Percentiles rank a stretch among this genome's conserved stretches.
phyloP scores from a whole-genome alignment of 2,797 vertebrate species.

The Rhinella marina region DNA sequence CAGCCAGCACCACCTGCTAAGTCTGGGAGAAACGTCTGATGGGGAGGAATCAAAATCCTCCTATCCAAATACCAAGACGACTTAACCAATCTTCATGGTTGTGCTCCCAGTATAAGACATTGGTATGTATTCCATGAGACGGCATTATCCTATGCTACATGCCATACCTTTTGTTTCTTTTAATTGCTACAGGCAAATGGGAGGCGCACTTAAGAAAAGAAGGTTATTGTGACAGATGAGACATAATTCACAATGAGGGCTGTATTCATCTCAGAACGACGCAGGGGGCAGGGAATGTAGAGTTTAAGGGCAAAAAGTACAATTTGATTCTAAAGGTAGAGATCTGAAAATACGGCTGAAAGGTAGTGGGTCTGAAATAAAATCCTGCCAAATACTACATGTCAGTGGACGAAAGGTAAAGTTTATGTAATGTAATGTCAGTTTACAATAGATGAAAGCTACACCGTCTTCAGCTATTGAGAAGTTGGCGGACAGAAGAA shows the following conservation, averaged over 20 bases:
- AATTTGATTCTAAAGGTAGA: constrained; percentile 70
- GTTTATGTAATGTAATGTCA: constrained; percentile 44
- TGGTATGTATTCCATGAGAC: constrained; percentile 70
- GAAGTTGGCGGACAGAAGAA: not conserved
- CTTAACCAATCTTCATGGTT: constrained; percentile 24
- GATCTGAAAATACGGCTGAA: constrained; percentile 57
- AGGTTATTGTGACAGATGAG: constrained; percentile 81
- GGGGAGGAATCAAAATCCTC: not conserved
- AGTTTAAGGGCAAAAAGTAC: constrained; percentile 72
- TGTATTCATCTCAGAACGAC: constrained; percentile 75
- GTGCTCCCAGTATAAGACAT: constrained; percentile 63
- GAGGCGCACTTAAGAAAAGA: constrained; percentile 76
- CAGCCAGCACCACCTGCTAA: constrained; percentile 24
- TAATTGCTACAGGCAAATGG: constrained; percentile 79
- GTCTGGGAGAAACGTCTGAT: constrained; percentile 29
- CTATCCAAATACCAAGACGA: constrained; percentile 5
- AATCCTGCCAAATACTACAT: constrained; percentile 63
- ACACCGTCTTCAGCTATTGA: not conserved
- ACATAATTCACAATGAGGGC: constrained; percentile 80
- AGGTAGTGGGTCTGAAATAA: constrained; percentile 35
- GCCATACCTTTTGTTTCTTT: constrained; percentile 74
- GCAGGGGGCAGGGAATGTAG: constrained; percentile 74
- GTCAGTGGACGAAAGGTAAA: constrained; percentile 65
- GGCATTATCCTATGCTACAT: constrained; percentile 71
- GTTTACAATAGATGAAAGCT: not conserved